Evolutionary conservation across 64 coral and sea anemone genomes (phyloP).

Genomic region (Montipora efflorescens): DNA sequence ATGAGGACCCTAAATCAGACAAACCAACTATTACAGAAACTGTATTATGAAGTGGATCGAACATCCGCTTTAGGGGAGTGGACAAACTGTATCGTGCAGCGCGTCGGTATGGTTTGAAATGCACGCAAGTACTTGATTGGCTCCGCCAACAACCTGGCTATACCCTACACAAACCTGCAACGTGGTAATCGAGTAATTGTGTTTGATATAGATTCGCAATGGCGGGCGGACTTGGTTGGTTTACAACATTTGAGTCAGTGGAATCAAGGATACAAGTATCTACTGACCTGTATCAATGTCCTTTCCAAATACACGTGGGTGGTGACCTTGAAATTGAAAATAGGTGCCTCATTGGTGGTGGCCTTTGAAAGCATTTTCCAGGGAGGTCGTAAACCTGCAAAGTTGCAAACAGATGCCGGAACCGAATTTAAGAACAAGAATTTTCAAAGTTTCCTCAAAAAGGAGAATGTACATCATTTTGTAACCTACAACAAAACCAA

Average conservation of each 20-base stretch:
- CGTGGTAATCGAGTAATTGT: neutral
- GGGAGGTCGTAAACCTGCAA: neutral
- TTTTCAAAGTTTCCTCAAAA: conserved; percentile 4
- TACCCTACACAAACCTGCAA: too few species aligned
- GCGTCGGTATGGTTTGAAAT: too few species aligned
- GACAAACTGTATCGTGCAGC: too few species aligned
- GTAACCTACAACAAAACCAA: conserved; percentile 38
- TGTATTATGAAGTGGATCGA: too few species aligned
- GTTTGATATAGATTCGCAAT: neutral
- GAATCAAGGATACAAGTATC: conserved; percentile 25
- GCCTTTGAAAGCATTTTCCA: neutral
- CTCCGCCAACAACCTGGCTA: too few species aligned
- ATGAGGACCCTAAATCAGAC: neutral
- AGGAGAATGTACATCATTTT: conserved; percentile 19
- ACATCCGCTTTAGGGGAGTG: too few species aligned
- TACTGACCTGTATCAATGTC: conserved; percentile 18
- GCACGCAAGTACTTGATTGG: too few species aligned
- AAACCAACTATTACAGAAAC: neutral
- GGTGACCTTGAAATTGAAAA: neutral
- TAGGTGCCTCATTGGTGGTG: neutral
- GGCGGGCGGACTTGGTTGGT: neutral
- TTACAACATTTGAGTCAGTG: neutral
- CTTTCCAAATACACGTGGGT: neutral
- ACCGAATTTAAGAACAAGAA: conserved; percentile 24
- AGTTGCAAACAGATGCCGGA: conserved; percentile 27